Evolutionary conservation across 2,797 vertebrate species (phyloP).

Genomic region (Dendrocincla fuliginosa): DNA sequence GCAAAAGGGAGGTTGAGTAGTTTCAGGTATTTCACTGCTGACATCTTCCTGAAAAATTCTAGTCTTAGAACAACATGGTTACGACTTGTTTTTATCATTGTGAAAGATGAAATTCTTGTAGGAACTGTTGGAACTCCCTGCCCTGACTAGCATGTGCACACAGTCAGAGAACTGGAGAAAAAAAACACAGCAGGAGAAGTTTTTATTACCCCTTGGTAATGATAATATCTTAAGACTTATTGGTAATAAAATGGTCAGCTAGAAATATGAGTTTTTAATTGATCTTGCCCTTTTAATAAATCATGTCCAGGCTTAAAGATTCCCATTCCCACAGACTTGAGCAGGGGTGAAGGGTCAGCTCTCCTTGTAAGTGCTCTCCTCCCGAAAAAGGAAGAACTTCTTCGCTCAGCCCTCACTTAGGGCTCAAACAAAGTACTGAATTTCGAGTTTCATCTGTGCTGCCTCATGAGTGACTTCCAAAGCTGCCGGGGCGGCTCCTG

Average conservation of each 20-base stretch:
- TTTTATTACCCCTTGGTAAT: background rate
- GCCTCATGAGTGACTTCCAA: background rate
- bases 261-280: conserved; percentile 50
- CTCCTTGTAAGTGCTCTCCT: background rate
- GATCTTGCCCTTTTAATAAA: conserved; percentile 44
- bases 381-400: background rate
- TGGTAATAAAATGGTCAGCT: background rate
- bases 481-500: background rate
- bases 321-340: background rate
- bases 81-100: background rate
- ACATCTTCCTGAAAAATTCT: background rate
- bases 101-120: background rate
- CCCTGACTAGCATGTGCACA: background rate
- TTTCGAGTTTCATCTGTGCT: background rate
- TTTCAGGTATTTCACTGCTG: background rate
- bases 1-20: background rate
- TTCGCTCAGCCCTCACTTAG: background rate
- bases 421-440: background rate
- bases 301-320: conserved; percentile 7
- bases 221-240: background rate
- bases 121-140: background rate
- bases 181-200: background rate
- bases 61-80: background rate
- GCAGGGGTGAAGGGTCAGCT: background rate
- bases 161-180: background rate